Evolutionary conservation across 1,140 invertebrate species (phyloP), one percentile per base, ranked within the genome.

Genomic region (Colletes gigas): DNA sequence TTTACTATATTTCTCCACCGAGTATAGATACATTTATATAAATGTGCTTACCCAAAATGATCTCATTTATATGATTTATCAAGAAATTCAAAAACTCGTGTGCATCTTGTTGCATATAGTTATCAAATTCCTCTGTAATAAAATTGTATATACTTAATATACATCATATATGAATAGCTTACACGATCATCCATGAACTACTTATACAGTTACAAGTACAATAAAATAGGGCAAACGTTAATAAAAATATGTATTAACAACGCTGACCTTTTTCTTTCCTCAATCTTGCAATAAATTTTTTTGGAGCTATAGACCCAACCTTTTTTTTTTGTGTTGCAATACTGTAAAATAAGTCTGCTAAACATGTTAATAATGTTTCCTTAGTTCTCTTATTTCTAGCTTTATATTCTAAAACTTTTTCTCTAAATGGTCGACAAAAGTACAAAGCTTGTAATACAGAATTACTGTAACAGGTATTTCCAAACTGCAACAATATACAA

Each of bases 91-190:
- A 95, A 95, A 99, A 99, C 94, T 99, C 99, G 93, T 99, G 99
- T 65, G 99, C 99, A 96, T 99, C 99, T 95, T 99, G 99, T 93
- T 99, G 99, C 97, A 99, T 98, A 91, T 99, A 99, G 93, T 99
- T 99, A 94, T 99, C 99, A 95, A 99, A 99, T 90, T 99, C 96
- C 94, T 99, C 98, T 98, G 94, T 85, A 96, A 95, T 7, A 79
- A 30, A 73, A 19, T 47, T 60, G 87, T 65, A 81, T 85, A 67
- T 30, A 67, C 1, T n/a, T 17, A 77, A 68, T 73, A 82, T 65
- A 73, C 17, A 65, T 60, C 14, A 9, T 62, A 44, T 44, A 44
- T 9, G 8, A 44, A 44, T 7, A 44, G 3, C 8, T 44, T 44
- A 44, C 5, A 44, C 44, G 0, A 44, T 44, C 44, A 44, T 7